Evolutionary conservation across 2,113 vertebrate genomes (phyloP), one percentile per base, ranked within the genome.

Genomic region (Oostethus manadensis): DNA sequence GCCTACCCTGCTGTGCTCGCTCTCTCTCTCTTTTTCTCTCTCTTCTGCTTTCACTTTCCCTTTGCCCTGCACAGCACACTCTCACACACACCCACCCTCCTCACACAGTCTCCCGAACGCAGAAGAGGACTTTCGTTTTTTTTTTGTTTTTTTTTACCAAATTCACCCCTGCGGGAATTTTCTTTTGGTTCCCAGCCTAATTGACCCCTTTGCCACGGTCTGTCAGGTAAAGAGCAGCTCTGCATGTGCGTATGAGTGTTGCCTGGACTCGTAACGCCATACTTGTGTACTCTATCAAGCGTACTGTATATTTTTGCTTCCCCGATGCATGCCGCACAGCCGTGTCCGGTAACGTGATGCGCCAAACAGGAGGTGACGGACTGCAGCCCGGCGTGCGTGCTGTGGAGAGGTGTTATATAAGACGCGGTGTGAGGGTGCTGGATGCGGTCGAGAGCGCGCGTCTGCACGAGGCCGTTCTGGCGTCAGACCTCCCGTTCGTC

Each of bases 371-470:
- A 72, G 72, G 70, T 58, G 65, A 71, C 38, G 86, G 81, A 78
- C 79, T 81, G 66, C 49, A 70, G 79, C 77, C 84, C 47, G 68
- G 68, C 74, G 64, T 74, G 77, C 57, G 70, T 84, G 82, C 86
- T 80, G 80, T 82, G n/a, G 79, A 83, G 81, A 74, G 73, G 69
- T 76, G 81, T 89, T 89, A 87, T 63, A 78, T 89, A 89, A 89
- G 87, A 81, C 66, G 78, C 82, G 81, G 79, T 65, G 76, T 49
- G 76, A 68, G 77, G 80, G 81, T 56, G 77, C 77, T 70, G 78
- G 74, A 78, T 77, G 80, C 74, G 58, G 53, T 21, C 53, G 38
- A 20, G 33, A 55, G 71, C 78, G 59, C 42, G 70, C 66, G 77
- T 64, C 79, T 74, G 70, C 60, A 71, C 63, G 72, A 76, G 70